Percentiles rank a stretch among this genome's conserved stretches.
Evolutionary conservation across 1,140 invertebrate species (phyloP).

Genomic region (Heliconius himera): DNA sequence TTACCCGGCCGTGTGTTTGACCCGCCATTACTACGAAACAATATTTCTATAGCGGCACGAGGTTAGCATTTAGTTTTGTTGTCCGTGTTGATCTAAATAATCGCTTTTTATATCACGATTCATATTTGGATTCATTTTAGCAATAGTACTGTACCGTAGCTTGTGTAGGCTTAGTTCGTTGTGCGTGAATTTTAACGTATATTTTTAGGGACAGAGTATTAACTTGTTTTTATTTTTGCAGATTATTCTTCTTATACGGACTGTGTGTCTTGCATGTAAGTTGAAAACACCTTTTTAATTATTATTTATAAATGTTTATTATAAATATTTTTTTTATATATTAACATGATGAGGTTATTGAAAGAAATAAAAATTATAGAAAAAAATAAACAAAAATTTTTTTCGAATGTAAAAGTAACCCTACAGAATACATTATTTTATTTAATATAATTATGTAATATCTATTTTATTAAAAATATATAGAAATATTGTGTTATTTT

Average conservation of each 20-base stretch:
- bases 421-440: no score
- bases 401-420: no score
- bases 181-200: not conserved
- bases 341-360: no score
- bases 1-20: constrained; percentile 71
- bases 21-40: constrained; percentile 51
- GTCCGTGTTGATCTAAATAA: constrained; percentile 22
- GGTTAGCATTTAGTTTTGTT: constrained; percentile 31
- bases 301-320: not conserved
- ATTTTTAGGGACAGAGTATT: not conserved
- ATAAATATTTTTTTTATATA: no score
- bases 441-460: no score
- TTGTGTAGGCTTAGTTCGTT: not conserved
- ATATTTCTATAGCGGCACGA: constrained; percentile 40
- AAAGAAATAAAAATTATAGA: no score
- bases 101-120: constrained; percentile 49
- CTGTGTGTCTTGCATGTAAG: constrained; percentile 45
- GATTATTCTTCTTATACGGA: constrained; percentile 44
- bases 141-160: not conserved
- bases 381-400: no score
- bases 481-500: not conserved
- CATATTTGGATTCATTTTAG: constrained; percentile 33
- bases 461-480: not conserved
- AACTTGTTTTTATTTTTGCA: constrained; percentile 42
- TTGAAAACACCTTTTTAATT: not conserved